Percentiles rank a stretch among this genome's conserved stretches.
These are phyloP conservation scores for Drosophila orena DNA, from an alignment of 1,140 invertebrate genomes.

Conservation along the genomic window DNA sequence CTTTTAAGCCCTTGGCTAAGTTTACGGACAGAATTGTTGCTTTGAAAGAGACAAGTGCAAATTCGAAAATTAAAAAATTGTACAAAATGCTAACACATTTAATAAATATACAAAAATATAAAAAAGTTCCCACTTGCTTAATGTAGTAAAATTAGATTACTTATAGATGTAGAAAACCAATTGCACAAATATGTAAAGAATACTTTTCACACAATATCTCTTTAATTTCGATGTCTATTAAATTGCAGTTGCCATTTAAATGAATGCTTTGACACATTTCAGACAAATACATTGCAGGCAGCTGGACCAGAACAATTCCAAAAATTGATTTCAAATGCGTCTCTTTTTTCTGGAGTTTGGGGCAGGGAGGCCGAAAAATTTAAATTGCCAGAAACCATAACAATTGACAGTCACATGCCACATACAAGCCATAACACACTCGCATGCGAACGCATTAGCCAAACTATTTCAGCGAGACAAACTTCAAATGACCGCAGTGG, in stretches of 20 bases:
- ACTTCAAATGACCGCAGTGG: constrained; percentile 42
- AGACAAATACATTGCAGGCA: constrained; percentile 11
- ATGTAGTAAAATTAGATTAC: too few species aligned
- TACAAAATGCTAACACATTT: too few species aligned
- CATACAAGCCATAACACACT: constrained; percentile 59
- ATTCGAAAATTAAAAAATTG: not conserved
- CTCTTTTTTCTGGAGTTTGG: not conserved
- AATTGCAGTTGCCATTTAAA: constrained; percentile 15
- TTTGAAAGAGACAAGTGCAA: too few species aligned
- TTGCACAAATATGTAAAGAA: too few species aligned
- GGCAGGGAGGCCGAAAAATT: constrained; percentile 42
- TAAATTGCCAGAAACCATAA: constrained; percentile 58
- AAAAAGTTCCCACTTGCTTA: too few species aligned
- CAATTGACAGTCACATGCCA: constrained; percentile 78
- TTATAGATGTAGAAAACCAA: too few species aligned
- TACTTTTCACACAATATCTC: not conserved
- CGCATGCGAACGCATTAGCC: constrained; percentile 22
- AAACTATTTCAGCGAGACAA: constrained; percentile 50
- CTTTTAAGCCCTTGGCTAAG: not conserved
- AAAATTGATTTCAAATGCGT: constrained; percentile 41
- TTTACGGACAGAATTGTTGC: not conserved
- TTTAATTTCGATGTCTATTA: constrained; percentile 1
- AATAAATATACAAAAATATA: too few species aligned
- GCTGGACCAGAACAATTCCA: constrained; percentile 36
- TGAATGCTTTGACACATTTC: constrained; percentile 43